Conservation (phyloP, 2,888 invertebrate genomes). For the Ichneumon xanthorius region DNA sequence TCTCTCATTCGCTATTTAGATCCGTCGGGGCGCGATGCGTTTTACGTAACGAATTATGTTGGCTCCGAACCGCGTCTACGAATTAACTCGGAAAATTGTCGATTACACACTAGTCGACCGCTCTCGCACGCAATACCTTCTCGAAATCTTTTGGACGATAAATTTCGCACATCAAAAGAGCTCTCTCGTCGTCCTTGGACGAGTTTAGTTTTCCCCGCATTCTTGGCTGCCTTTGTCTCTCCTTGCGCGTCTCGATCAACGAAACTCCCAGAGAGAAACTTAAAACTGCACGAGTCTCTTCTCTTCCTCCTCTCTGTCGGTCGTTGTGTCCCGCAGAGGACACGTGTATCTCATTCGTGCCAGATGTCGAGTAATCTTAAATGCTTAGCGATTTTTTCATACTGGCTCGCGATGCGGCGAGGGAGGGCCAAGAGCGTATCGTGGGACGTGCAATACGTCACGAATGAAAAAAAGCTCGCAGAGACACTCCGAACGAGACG, state of each 20-base stretch:
- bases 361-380: slow-evolving; percentile 75
- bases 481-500: slow-evolving; percentile 33
- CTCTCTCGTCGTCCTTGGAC: slow-evolving; percentile 42
- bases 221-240: slow-evolving; percentile 61
- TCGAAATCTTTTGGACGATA: slow-evolving; percentile 4
- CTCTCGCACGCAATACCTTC: not conserved
- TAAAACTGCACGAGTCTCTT: slow-evolving; percentile 39
- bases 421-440: slow-evolving; percentile 34
- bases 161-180: slow-evolving; percentile 19
- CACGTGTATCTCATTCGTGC: slow-evolving; percentile 75
- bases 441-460: slow-evolving; percentile 59
- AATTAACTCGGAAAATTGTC: slow-evolving; percentile 5
- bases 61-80: not conserved
- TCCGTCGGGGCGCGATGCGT: slow-evolving; percentile 28
- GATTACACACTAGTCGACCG: not conserved
- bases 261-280: slow-evolving; percentile 8
- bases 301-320: slow-evolving; percentile 32
- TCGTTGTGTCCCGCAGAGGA: slow-evolving; percentile 60
- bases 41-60: slow-evolving; percentile 49
- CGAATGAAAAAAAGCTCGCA: slow-evolving; percentile 49
- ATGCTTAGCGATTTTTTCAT: slow-evolving; percentile 62
- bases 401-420: slow-evolving; percentile 8
- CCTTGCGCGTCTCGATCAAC: slow-evolving; percentile 1
- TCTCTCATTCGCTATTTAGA: slow-evolving; percentile 30
- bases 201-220: slow-evolving; percentile 43